Evolutionary conservation across 2,797 vertebrate genomes (phyloP), one percentile per base, ranked within the genome.

Genomic region (Pipistrellus nathusii): DNA sequence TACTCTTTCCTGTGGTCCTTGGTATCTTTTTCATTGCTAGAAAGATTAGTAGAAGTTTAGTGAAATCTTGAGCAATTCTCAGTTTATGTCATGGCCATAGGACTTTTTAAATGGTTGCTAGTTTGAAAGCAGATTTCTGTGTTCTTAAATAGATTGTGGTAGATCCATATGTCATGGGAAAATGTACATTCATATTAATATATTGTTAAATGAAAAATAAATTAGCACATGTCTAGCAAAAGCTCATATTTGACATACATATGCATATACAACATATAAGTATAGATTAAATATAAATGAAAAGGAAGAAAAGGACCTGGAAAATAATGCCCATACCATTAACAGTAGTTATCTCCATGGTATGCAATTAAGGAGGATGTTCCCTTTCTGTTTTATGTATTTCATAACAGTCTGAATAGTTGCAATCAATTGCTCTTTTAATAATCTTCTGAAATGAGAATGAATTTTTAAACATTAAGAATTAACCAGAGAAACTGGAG

Each of bases 341-440:
- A 82, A 44, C 6, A 76, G 38, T 46, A 32, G 14, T 80, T 68
- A 85, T 82, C 90, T 88, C 20, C 23, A 13, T 85, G 55, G n/a
- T 3, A 44, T 68, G 14, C 12, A 51, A 8, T 53, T 51, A 81
- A 93, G n/a, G 10, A 91, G 0, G 6, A 20, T 76, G 23, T 21
- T 66, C 14, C 44, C n/a, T 83, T 94, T 57, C n/a, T 88, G 62
- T 53, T 78, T 92, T 75, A 41, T 35, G 14, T 15, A 55, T 90
- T 91, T 86, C 10, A 51, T 3, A 83, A 78, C 38, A 76, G 35
- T 68, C 64, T 94, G 32, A 71, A 66, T 87, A 92, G 76, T 93
- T 85, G 5, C 10, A 68, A 64, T 59, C 21, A 77, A 13, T 68
- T 59, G 35, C 30, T 88, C n/a, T 66, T 78, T 55, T 32, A 53